These are phyloP conservation scores for Chirona hameri DNA, from an alignment of 2,888 invertebrate species.

Conservation along the genomic window DNA sequence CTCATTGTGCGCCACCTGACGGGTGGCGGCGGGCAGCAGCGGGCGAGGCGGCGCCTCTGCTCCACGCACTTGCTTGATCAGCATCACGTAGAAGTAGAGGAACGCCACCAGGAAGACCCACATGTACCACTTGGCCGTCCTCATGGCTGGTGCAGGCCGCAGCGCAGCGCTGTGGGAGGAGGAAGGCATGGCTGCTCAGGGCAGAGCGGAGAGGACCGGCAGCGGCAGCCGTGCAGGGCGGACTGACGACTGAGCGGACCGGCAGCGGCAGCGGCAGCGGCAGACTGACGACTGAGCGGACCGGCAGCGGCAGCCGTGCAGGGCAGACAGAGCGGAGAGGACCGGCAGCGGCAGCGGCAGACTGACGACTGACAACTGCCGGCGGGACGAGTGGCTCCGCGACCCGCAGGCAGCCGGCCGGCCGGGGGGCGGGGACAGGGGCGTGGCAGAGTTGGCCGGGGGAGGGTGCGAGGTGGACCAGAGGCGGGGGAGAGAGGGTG, in stretches of 20 bases:
- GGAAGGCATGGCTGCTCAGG: not conserved
- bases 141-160: conserved; percentile 41
- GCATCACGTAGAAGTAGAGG: conserved; percentile 46
- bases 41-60: conserved; percentile 39
- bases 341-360: not conserved
- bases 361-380: no score
- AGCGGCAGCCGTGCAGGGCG: not conserved
- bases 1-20: not conserved
- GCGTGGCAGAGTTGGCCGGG: no score
- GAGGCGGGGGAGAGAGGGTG: no score
- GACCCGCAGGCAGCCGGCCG: no score
- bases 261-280: no score
- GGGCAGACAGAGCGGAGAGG: not conserved
- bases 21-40: not conserved
- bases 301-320: not conserved
- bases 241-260: not conserved
- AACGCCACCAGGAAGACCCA: conserved; percentile 46
- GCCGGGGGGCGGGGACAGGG: no score
- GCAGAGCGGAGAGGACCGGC: not conserved
- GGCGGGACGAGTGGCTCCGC: not conserved
- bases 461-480: no score
- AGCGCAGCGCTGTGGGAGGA: not conserved
- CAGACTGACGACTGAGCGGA: no score
- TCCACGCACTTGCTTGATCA: conserved; percentile 46
- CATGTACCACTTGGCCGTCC: conserved; percentile 47